Percentiles rank a stretch among this genome's conserved stretches.
Evolutionary conservation across 2,113 vertebrate genomes (phyloP).

Genomic region (Dasyornis broadbenti): DNA sequence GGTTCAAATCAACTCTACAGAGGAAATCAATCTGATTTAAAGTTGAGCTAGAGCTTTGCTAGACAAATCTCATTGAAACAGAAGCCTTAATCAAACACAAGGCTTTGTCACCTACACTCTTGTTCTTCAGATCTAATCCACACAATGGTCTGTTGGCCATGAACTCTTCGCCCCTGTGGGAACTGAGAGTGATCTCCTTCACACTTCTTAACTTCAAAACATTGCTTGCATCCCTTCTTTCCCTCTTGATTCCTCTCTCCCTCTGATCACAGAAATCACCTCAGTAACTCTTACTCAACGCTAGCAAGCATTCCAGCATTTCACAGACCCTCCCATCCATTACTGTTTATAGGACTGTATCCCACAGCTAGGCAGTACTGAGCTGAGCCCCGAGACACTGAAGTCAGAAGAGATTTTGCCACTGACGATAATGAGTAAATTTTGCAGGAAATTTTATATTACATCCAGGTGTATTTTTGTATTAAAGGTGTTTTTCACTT

Average conservation of each 20-base stretch:
- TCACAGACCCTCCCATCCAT: not conserved
- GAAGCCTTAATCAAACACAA: not conserved
- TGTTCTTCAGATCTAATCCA: not conserved
- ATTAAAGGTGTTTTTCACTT: slow-evolving; percentile 8
- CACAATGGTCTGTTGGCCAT: not conserved
- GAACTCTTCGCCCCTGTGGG: not conserved
- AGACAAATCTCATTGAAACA: not conserved
- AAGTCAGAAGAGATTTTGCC: not conserved
- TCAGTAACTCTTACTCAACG: not conserved
- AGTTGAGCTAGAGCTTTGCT: not conserved
- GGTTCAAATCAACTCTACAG: not conserved
- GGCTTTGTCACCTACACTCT: not conserved
- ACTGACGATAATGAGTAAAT: not conserved
- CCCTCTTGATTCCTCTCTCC: not conserved
- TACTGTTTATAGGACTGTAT: not conserved
- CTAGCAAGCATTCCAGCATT: not conserved
- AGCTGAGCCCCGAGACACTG: not conserved
- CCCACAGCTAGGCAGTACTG: not conserved
- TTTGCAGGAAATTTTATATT: not conserved
- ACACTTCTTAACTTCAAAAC: not conserved
- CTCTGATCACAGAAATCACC: not conserved
- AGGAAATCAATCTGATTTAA: not conserved
- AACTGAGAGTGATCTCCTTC: not conserved
- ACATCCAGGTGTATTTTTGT: slow-evolving; percentile 12
- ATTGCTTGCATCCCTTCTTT: not conserved